Evolutionary conservation across 2,888 invertebrate species (phyloP).

Genomic region (Harmothoe impar): DNA sequence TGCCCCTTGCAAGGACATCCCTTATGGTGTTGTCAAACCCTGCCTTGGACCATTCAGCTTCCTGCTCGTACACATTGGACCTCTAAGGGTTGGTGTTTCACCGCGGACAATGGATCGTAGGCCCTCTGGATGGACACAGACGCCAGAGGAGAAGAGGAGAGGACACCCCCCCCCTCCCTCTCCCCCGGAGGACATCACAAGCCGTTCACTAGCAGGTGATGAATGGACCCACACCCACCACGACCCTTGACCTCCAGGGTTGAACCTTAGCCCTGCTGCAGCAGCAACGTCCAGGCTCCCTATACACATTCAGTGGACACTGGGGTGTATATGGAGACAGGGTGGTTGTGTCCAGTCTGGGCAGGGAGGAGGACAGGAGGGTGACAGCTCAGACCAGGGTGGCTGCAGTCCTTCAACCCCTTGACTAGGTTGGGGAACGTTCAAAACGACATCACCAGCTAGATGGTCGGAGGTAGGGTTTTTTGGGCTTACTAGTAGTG

Average conservation of each 20-base stretch:
- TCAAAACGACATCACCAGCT: too few species aligned
- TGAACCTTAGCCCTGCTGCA: neutral
- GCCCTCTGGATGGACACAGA: neutral
- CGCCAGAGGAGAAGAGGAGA: neutral
- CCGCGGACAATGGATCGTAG: neutral
- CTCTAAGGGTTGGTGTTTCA: neutral
- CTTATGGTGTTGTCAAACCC: slow-evolving; percentile 38
- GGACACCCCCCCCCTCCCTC: too few species aligned
- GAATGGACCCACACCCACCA: neutral
- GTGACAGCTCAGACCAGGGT: too few species aligned
- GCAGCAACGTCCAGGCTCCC: too few species aligned
- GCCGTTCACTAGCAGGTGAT: neutral
- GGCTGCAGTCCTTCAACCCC: neutral
- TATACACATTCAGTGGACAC: too few species aligned
- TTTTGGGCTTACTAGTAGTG: too few species aligned
- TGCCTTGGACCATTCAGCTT: neutral
- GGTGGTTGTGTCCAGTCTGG: too few species aligned
- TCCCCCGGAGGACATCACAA: neutral
- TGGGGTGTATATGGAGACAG: too few species aligned
- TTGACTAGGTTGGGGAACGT: slow-evolving; percentile 29
- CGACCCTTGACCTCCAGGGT: neutral
- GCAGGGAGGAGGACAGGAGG: too few species aligned
- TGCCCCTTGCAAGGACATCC: slow-evolving; percentile 16
- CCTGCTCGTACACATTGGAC: too few species aligned
- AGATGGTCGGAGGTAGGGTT: too few species aligned